Evolutionary conservation across 1,140 invertebrate genomes (phyloP), one percentile per base, ranked within the genome.

Genomic region (Drosophila sproati): DNA sequence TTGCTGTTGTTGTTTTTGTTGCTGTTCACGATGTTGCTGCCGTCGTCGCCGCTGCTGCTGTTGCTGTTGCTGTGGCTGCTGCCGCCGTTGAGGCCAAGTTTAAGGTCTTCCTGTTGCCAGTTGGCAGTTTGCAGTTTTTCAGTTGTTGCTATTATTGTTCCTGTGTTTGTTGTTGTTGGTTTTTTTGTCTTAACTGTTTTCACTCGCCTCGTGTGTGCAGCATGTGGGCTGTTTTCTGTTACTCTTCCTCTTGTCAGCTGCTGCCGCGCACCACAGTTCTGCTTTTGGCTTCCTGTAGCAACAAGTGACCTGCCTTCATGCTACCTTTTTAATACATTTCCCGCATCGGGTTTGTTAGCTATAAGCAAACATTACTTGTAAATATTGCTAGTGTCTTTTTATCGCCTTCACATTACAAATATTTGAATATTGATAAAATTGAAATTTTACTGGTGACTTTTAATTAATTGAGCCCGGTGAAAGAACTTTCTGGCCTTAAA

Each of bases 101-200:
- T 86, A 86, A 86, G 82, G 82, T 87, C 82, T 86, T 86, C 82
- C 82, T 86, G 79, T 86, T 87, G 82, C 82, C 82, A 82, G 82
- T 87, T 82, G 69, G 78, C 78, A 85, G 80, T 78, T 82, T 73
- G 77, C 60, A 70, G 78, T 74, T 77, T 72, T 64, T 51, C 34
- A 34, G 71, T 54, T 68, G 55, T 39, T 68, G 55, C 39, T 75
- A 52, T 60, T 79, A 71, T 69, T 78, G 74, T 51, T 74, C 20
- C 20, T 20, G 20, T 20, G 0, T 0, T 20, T 20, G 20, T 20
- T 20, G 56, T 35, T 69, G 77, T 62, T 12, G 12, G 12, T 80
- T 73, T 60, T 82, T 77, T 82, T 86, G 82, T 86, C 79, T 87
- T 86, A 88, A 88, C 82, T 88, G 82, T 88, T 86, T 88, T 86